A percentile compares a stretch with the other conserved stretches of the same genome.
phyloP scores from a whole-genome alignment of 2,888 invertebrate species.

The Megastigmus dorsalis region DNA sequence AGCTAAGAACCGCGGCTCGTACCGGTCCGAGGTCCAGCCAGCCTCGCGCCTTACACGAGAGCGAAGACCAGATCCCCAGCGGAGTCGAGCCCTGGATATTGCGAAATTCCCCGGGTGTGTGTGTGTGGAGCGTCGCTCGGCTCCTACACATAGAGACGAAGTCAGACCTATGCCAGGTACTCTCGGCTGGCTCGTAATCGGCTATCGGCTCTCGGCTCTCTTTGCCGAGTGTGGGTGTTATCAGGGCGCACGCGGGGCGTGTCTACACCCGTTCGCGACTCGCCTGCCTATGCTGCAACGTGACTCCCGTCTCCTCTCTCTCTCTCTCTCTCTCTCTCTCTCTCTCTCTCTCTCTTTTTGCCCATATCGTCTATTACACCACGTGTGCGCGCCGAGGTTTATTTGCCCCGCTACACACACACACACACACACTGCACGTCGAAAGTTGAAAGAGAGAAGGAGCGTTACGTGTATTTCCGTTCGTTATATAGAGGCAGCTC shows the following conservation, averaged over 20 bases:
- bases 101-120: conserved; percentile 68
- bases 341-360: not conserved
- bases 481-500: conserved; percentile 27
- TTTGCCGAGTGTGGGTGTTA: conserved; percentile 72
- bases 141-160: too few species aligned
- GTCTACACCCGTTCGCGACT: conserved; percentile 64
- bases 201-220: conserved; percentile 58
- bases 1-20: too few species aligned
- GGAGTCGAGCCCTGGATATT: conserved; percentile 55
- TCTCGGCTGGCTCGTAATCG: conserved; percentile 28
- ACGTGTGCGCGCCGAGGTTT: conserved; percentile 25
- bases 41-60: not conserved
- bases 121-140: conserved; percentile 28
- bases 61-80: not conserved
- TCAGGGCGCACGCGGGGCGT: conserved; percentile 72
- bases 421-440: too few species aligned
- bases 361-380: conserved; percentile 42
- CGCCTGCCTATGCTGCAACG: conserved; percentile 50
- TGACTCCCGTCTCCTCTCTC: conserved; percentile 48
- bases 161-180: too few species aligned
- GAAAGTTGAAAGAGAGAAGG: not conserved
- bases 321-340: not conserved
- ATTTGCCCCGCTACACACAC: too few species aligned
- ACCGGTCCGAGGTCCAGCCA: conserved; percentile 42
- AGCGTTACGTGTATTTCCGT: conserved; percentile 32